Percentiles rank a stretch among this genome's conserved stretches.
These are phyloP conservation scores for Lysandra bellargus DNA, from an alignment of 2,888 invertebrate species.

Conservation along the genomic window DNA sequence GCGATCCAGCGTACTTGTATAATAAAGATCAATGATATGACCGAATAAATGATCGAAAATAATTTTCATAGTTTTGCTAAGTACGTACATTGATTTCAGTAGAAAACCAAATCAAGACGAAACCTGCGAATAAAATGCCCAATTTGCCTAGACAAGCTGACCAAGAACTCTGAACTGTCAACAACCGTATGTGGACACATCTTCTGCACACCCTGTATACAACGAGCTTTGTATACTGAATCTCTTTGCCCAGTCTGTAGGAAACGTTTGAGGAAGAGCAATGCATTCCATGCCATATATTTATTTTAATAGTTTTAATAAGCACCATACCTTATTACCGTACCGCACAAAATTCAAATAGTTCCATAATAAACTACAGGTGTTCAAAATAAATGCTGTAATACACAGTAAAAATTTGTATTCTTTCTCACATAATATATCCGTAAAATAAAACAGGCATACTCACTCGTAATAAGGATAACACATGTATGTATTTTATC, in stretches of 20 bases:
- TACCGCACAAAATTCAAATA: too few relatives aligned
- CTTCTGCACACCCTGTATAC: conserved; percentile 51
- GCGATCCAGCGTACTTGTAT: too few relatives aligned
- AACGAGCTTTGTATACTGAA: conserved; percentile 46
- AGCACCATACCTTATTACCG: too few relatives aligned
- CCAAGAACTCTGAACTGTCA: conserved; percentile 45
- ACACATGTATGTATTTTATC: too few relatives aligned
- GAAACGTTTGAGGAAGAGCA: conserved; percentile 42
- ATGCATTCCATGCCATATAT: conserved; percentile 48
- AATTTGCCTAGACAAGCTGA: conserved; percentile 52
- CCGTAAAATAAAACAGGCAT: neutral
- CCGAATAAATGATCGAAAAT: neutral
- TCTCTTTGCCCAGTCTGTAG: conserved; percentile 52
- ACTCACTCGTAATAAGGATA: too few relatives aligned
- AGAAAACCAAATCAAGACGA: conserved; percentile 38
- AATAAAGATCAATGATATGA: neutral
- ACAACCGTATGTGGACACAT: conserved; percentile 56
- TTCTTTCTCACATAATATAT: neutral
- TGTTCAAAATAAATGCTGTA: neutral
- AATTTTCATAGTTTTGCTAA: neutral
- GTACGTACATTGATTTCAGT: conserved; percentile 30
- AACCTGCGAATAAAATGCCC: conserved; percentile 51
- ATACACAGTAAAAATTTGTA: neutral
- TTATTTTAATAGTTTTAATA: conserved; percentile 22
- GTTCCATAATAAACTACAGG: neutral